A percentile compares a stretch with the other conserved stretches of the same genome.
Evolutionary conservation across 2,113 vertebrate genomes (phyloP).

Genomic region (Solenodon paradoxus): DNA sequence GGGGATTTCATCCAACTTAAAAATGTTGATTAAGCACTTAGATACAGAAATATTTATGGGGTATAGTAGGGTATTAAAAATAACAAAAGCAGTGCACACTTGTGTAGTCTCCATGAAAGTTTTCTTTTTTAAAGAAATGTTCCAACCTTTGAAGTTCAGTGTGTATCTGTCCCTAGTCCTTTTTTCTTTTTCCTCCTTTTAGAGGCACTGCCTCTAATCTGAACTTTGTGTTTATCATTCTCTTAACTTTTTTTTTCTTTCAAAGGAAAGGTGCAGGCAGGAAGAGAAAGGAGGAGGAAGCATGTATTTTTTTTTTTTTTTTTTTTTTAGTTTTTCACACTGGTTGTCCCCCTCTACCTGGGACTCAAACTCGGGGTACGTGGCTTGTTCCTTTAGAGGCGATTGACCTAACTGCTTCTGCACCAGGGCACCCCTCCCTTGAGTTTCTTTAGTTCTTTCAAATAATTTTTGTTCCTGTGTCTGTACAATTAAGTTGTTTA

Average conservation of each 20-base stretch:
- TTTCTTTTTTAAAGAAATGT: not conserved
- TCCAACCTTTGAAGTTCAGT: not conserved
- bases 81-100: not conserved
- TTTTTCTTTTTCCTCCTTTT: not conserved
- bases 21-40: not conserved
- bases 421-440: too few species aligned
- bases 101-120: not conserved
- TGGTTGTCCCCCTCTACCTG: too few species aligned
- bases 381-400: too few species aligned
- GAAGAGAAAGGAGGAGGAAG: too few species aligned
- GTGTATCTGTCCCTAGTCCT: not conserved
- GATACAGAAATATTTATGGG: not conserved
- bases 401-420: too few species aligned
- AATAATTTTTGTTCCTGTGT: not conserved
- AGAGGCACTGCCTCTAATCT: not conserved
- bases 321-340: too few species aligned
- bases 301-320: too few species aligned
- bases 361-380: too few species aligned
- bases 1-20: not conserved
- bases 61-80: not conserved
- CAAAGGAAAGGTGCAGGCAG: too few species aligned
- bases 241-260: not conserved
- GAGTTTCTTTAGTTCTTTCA: not conserved
- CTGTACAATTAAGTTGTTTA: not conserved
- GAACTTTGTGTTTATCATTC: not conserved